Evolutionary conservation across 1,140 invertebrate genomes (phyloP), one percentile per base, ranked within the genome.

Genomic region (Bicyclus anynana): DNA sequence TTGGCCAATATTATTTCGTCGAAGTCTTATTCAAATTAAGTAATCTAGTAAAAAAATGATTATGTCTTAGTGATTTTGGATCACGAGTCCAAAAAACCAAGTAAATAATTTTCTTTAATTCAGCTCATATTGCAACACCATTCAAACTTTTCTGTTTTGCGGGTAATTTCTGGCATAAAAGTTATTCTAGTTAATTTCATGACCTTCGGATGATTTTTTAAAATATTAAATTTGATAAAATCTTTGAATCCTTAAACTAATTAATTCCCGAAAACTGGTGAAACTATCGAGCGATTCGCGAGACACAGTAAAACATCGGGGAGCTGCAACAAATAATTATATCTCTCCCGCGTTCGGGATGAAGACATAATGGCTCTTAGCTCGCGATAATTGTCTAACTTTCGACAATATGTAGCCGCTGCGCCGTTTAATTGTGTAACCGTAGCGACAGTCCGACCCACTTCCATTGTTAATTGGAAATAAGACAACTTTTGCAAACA

Each of bases 381-480:
- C 53, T 62, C 16, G 47, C 48, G 51, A 59, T 62, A 56, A 65
- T 52, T 58, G 59, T 67, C 48, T 44, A 58, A 53, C 51, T 61
- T 54, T 58, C 20, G 59, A 61, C 54, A 49, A 54, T 65, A 61
- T 56, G 44, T 60, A 55, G 48, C 48, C 17, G 33, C 38, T 14
- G 14, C 46, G 38, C 21, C 53, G 40, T 40, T 59, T 53, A 60
- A 65, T 57, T 57, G 58, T 57, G 53, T 65, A 53, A 60, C 62
- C 52, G 48, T 52, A 23, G 52, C 40, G 48, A 53, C 53, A 53
- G 53, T 52, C 38, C 53, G 58, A 57, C 59, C 59, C 49, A 57
- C 42, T 65, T 65, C 37, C 44, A 44, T 53, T 57, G 62, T 53
- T 57, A 53, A 55, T 57, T 60, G 58, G 50, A 57, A 65, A 51